phyloP scores from a whole-genome alignment of 1,140 invertebrate species.

The Tetramorium simillimum region DNA sequence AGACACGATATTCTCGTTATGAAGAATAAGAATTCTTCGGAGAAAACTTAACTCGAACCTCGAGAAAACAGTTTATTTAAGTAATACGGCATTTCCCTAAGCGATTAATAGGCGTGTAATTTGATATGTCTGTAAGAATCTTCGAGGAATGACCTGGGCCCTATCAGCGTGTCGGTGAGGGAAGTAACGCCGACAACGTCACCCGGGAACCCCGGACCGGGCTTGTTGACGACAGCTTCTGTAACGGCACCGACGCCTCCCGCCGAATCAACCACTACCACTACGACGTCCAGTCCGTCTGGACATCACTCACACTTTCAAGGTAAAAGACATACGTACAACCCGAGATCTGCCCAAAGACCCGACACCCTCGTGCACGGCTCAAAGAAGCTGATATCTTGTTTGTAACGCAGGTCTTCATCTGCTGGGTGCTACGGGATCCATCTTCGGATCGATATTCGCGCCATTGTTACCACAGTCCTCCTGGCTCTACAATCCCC shows the following conservation, averaged over 20 bases:
- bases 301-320: constrained; percentile 83
- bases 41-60: not conserved
- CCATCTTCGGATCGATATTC: constrained; percentile 84
- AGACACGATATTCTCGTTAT: not conserved
- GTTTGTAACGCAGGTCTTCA: constrained; percentile 80
- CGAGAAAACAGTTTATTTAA: not conserved
- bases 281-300: constrained; percentile 78
- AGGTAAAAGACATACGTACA: constrained; percentile 71
- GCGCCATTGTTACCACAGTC: constrained; percentile 83
- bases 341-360: not conserved
- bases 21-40: not conserved
- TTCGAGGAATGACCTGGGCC: constrained; percentile 80
- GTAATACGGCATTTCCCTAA: not conserved
- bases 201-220: constrained; percentile 81
- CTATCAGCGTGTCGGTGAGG: constrained; percentile 82
- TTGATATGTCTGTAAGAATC: constrained; percentile 76
- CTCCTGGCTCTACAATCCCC: constrained; percentile 83
- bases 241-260: constrained; percentile 80
- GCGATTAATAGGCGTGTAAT: constrained; percentile 16
- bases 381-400: not conserved
- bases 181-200: constrained; percentile 80
- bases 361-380: too few species aligned
- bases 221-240: constrained; percentile 82
- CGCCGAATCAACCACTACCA: constrained; percentile 77
- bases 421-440: constrained; percentile 81